Conservation (phyloP, 2,113 vertebrate species). For the Trichechus manatus region DNA sequence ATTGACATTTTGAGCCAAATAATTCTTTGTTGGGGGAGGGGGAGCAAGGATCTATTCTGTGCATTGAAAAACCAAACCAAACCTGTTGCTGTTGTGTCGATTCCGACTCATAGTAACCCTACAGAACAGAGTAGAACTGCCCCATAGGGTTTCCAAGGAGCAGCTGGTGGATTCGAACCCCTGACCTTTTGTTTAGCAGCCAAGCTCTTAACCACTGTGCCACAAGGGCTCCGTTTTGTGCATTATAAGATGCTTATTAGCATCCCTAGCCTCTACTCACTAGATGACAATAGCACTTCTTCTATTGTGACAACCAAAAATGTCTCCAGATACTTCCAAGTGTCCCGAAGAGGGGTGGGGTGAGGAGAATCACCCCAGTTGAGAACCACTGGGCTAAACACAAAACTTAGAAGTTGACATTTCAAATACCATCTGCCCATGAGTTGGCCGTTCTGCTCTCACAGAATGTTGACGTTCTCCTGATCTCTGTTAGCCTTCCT, state of each 20-base stretch:
- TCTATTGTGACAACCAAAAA: not conserved
- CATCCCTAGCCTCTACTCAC: not conserved
- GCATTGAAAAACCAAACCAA: no score
- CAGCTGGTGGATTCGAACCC: no score
- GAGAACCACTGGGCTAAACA: not conserved
- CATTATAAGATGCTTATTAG: not conserved
- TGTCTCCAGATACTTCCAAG: not conserved
- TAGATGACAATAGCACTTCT: not conserved
- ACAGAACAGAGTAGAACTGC: no score
- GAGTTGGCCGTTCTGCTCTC: not conserved
- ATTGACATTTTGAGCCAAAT: not conserved
- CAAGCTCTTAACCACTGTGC: no score
- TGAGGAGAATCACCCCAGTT: not conserved
- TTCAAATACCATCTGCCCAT: not conserved
- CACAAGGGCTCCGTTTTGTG: no score
- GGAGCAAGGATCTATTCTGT: not conserved
- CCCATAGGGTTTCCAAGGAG: no score
- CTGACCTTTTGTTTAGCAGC: no score
- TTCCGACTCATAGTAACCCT: no score
- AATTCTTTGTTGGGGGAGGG: not conserved
- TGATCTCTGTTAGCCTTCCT: slow-evolving; percentile 41
- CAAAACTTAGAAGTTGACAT: not conserved
- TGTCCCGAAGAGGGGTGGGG: not conserved
- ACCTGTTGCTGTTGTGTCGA: not conserved
- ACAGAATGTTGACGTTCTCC: not conserved